Evolutionary conservation across 2,888 invertebrate genomes (phyloP).

Genomic region (Endomychus coccineus): DNA sequence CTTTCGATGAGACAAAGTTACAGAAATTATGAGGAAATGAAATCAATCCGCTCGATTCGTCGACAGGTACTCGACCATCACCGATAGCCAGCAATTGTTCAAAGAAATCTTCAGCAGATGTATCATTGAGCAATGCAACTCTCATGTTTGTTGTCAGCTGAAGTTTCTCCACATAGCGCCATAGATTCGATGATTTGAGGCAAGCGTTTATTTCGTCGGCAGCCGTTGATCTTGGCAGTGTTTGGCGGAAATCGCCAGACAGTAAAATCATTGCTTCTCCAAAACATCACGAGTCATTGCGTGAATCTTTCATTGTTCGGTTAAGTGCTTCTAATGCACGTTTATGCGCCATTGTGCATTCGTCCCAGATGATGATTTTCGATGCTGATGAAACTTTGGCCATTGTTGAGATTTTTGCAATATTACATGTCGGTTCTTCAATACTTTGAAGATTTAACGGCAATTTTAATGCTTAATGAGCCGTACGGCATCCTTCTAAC

Average conservation of each 20-base stretch:
- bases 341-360: conserved; percentile 31
- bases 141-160: conserved; percentile 27
- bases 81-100: conserved; percentile 30
- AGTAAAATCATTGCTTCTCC: conserved; percentile 30
- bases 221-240: conserved; percentile 28
- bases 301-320: conserved; percentile 26
- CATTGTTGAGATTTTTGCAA: conserved; percentile 30
- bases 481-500: too few relatives aligned
- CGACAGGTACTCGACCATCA: conserved; percentile 26
- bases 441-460: conserved; percentile 27
- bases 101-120: conserved; percentile 26
- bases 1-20: conserved; percentile 24
- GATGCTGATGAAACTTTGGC: conserved; percentile 28
- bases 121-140: conserved; percentile 26
- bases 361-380: conserved; percentile 30
- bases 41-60: conserved; percentile 26
- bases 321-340: conserved; percentile 27
- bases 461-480: too few relatives aligned
- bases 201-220: conserved; percentile 36
- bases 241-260: conserved; percentile 34
- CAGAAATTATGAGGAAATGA: conserved; percentile 30
- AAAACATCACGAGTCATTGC: conserved; percentile 22
- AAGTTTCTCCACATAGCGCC: conserved; percentile 25
- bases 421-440: conserved; percentile 29
- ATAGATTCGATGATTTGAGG: conserved; percentile 30